Evolutionary conservation across 92 coral and sea anemone genomes (phyloP).

Genomic region (Zoanthus gigantus): DNA sequence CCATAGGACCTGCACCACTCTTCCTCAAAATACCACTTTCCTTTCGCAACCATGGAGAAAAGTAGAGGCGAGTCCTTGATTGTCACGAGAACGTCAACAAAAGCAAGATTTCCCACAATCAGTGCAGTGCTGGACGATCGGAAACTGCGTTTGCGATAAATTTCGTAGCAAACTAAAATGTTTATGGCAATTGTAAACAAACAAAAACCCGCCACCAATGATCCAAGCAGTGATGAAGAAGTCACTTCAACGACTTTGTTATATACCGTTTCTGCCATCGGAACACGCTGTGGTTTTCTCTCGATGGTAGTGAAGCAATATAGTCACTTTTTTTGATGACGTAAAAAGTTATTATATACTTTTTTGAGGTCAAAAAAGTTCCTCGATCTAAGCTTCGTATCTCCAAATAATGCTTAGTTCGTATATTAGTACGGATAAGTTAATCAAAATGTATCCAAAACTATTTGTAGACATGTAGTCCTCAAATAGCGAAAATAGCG

Average conservation of each 20-base stretch:
- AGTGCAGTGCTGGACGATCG: conserved; percentile 94
- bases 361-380: background rate
- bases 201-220: conserved; percentile 83
- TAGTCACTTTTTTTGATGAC: background rate
- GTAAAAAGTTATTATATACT: background rate
- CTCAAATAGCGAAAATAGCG: background rate
- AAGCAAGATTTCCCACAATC: conserved; percentile 95
- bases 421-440: conserved; percentile 6
- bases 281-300: background rate
- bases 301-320: background rate
- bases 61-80: conserved; percentile 93
- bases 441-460: conserved; percentile 19
- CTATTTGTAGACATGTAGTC: conserved; percentile 27
- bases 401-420: background rate
- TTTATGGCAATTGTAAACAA: conserved; percentile 86
- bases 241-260: conserved; percentile 76
- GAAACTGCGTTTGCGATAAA: conserved; percentile 91
- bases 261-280: conserved; percentile 17
- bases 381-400: background rate
- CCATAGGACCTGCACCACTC: conserved; percentile 99
- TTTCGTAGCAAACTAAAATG: conserved; percentile 83
- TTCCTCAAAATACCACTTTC: conserved; percentile 97
- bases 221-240: conserved; percentile 82
- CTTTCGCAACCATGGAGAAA: conserved; percentile 78
- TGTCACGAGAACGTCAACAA: conserved; percentile 93